phyloP scores from a whole-genome alignment of 2,113 vertebrate species.

The Emberiza fucata region DNA sequence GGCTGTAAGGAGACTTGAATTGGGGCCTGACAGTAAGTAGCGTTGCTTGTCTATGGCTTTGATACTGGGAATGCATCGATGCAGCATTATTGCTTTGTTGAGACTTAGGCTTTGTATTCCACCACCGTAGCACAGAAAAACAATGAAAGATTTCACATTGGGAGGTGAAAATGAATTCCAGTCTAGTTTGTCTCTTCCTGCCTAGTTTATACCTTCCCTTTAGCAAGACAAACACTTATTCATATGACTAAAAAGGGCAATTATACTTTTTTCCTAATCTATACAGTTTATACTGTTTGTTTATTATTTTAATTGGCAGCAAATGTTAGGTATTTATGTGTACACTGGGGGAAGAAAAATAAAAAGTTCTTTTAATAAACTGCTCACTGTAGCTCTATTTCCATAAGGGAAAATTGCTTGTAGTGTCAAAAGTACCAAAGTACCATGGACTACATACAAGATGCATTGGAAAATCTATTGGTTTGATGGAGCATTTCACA shows the following conservation, averaged over 20 bases:
- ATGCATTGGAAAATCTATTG: background rate
- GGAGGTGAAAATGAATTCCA: constrained; percentile 39
- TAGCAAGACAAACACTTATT: constrained; percentile 17
- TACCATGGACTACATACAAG: background rate
- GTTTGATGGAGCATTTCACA: background rate
- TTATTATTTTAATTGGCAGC: constrained; percentile 66
- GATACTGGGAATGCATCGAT: background rate
- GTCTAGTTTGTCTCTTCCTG: background rate
- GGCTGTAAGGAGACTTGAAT: background rate
- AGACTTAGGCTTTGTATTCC: background rate
- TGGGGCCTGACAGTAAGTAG: background rate
- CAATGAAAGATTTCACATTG: constrained; percentile 2
- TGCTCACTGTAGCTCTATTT: background rate
- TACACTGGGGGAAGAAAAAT: background rate
- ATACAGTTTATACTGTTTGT: constrained; percentile 13
- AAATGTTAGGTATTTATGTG: background rate
- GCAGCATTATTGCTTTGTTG: background rate
- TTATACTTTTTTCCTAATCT: constrained; percentile 20
- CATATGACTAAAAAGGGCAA: constrained; percentile 24
- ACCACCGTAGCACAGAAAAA: background rate
- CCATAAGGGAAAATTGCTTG: background rate
- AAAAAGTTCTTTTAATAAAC: background rate
- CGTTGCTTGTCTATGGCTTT: background rate
- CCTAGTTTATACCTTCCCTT: constrained; percentile 5
- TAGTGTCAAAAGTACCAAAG: background rate